Evolutionary conservation across 2,797 vertebrate species (phyloP).

Genomic region (Bovichtus variegatus): DNA sequence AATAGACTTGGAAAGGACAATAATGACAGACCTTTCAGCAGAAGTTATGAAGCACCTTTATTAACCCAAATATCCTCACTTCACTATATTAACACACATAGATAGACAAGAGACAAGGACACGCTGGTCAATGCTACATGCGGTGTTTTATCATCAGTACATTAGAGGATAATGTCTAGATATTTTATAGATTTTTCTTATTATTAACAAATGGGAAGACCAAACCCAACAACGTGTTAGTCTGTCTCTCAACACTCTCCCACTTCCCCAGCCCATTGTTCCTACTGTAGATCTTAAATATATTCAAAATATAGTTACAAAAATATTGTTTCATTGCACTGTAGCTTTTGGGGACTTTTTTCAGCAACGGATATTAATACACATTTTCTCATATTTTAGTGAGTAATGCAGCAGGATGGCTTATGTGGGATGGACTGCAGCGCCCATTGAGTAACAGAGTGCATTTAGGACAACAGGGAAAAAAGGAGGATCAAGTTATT

Average conservation of each 20-base stretch:
- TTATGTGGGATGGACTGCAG: neutral
- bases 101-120: neutral
- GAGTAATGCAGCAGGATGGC: neutral
- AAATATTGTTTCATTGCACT: neutral
- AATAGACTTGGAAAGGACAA: constrained; percentile 69
- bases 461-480: neutral
- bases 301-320: neutral
- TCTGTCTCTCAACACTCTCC: neutral
- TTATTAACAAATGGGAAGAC: constrained; percentile 8
- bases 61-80: neutral
- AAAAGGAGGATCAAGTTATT: neutral
- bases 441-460: neutral
- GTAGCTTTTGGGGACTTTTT: neutral
- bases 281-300: neutral
- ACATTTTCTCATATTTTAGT: neutral
- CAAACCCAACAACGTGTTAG: neutral
- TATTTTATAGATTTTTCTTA: neutral
- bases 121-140: neutral
- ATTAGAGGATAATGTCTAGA: neutral
- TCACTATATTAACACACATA: neutral
- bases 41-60: constrained; percentile 8
- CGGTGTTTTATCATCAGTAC: neutral
- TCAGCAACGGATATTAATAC: neutral
- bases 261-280: neutral
- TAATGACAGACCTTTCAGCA: neutral